phyloP scores from a whole-genome alignment of 2,797 vertebrate species.

The Sphaeramia orbicularis region DNA sequence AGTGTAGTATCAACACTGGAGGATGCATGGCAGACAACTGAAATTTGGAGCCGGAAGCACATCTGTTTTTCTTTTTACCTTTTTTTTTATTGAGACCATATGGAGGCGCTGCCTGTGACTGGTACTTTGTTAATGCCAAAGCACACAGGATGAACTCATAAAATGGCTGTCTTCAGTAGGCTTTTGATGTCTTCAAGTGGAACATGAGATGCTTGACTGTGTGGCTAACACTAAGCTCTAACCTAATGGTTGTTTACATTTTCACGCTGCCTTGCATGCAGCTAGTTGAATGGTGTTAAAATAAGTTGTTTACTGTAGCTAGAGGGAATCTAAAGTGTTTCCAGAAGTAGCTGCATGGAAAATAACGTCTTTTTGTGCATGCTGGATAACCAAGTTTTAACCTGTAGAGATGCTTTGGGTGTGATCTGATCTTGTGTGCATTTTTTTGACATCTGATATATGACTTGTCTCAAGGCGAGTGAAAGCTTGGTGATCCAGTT shows the following conservation, averaged over 20 bases:
- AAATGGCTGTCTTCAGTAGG: conserved; percentile 67
- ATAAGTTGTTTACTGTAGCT: conserved; percentile 55
- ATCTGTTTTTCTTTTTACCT: conserved; percentile 62
- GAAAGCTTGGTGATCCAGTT: background rate
- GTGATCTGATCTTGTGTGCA: conserved; percentile 7
- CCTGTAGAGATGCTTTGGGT: conserved; percentile 2
- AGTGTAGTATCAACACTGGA: conserved; percentile 45
- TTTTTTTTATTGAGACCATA: conserved; percentile 73
- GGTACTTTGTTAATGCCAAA: conserved; percentile 73
- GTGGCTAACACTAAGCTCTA: conserved; percentile 74
- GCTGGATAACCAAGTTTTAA: conserved; percentile 63
- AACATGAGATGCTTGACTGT: conserved; percentile 74
- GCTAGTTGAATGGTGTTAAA: conserved; percentile 66
- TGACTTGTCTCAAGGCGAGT: background rate
- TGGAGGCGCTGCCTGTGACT: conserved; percentile 65
- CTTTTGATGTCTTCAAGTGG: conserved; percentile 74
- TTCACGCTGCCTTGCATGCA: conserved; percentile 73
- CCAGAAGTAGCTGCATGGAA: conserved; percentile 75
- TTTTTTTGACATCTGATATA: conserved; percentile 9
- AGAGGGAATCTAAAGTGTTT: conserved; percentile 49
- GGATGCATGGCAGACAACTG: conserved; percentile 73
- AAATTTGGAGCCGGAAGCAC: conserved; percentile 57
- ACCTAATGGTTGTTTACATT: conserved; percentile 65
- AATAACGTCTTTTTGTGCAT: conserved; percentile 74
- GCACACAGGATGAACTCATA: conserved; percentile 73